Percentiles rank a stretch among this genome's conserved stretches.
Conservation (phyloP, 1,140 invertebrate genomes). For the Lepidurus couesii region DNA sequence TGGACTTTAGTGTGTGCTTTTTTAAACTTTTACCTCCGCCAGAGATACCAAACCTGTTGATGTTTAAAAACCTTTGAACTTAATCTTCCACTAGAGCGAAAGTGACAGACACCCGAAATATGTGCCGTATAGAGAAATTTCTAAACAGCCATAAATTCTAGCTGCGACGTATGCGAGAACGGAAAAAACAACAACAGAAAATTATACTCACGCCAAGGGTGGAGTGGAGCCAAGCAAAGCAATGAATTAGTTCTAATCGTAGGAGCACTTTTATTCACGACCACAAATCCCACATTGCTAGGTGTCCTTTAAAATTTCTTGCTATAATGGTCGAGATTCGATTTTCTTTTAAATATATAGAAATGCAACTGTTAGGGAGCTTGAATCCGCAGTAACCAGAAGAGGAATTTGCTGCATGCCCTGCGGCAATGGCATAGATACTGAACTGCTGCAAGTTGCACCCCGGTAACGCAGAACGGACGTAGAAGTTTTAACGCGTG, state of each 20-base stretch:
- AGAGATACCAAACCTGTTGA: not conserved
- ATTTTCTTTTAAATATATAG: not conserved
- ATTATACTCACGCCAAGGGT: conserved; percentile 7
- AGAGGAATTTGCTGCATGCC: not conserved
- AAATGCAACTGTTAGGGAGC: not conserved
- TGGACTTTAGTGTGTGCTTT: not conserved
- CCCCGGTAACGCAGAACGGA: not conserved
- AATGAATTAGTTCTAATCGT: too few species aligned
- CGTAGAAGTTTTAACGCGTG: not conserved
- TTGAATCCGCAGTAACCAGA: not conserved
- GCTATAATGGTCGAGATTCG: not conserved
- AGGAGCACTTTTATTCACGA: not conserved
- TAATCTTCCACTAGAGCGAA: not conserved
- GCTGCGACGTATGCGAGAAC: not conserved
- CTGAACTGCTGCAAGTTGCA: not conserved
- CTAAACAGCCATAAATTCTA: not conserved
- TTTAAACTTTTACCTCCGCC: not conserved
- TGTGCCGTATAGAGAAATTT: not conserved
- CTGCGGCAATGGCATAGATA: not conserved
- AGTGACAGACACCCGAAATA: not conserved
- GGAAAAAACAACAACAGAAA: not conserved
- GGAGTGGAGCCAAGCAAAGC: not conserved
- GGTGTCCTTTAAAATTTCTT: not conserved
- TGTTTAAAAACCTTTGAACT: not conserved
- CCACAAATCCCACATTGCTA: not conserved